Base-by-base conservation (phyloP, 1,140 invertebrate species). In the Whitmania pigra region DNA sequence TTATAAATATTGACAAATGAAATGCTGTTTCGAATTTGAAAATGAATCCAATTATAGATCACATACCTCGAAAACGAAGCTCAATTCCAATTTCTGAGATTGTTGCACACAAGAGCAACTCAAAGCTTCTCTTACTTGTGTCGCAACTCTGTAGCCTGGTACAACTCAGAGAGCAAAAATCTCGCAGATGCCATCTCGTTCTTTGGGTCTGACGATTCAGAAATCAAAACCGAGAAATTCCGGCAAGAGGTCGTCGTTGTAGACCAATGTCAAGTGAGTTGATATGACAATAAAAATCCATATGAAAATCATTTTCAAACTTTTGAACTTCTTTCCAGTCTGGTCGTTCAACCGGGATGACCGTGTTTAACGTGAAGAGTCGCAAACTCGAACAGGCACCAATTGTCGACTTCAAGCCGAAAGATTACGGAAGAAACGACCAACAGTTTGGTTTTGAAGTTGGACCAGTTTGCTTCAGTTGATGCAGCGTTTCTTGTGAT, bases 91-190 rank as follows among this genome's bases (percentile, higher is more conserved):
- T 90, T 92, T 80, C 81, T 93, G 60, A 82, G 88, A 60, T 79
- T 93, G 17, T 81, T 91, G 25, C 89, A 89, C 40, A 83, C 87
- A 75, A 83, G 86, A 43, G 89, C 86, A 0, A 84, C 86, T 71
- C 91, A 93, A 80, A 91, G 90, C 78, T 92, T 93, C 77, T 92
- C 90, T 0, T 93, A 91, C 80, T 86, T 85, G n/a, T 93, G 91
- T 78, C 84, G 88, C 2, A 89, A 90, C 74, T 88, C 86, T 72
- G 86, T 83, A 53, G 88, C 87, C 18, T 90, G 89, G 90, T 89
- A 85, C 69, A 81, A 87, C 75, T 73, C 80, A 6, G 79, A 83
- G 73, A 79, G 77, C 0, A 76, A 82, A 17, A 84, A 82, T 68
- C 84, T 86, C 73, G 81, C 86, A 63, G 76, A 76, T 18, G 80